Evolutionary conservation across 2,888 invertebrate genomes (phyloP), one percentile per base, ranked within the genome.

Genomic region (Hyposoter dolosus): DNA sequence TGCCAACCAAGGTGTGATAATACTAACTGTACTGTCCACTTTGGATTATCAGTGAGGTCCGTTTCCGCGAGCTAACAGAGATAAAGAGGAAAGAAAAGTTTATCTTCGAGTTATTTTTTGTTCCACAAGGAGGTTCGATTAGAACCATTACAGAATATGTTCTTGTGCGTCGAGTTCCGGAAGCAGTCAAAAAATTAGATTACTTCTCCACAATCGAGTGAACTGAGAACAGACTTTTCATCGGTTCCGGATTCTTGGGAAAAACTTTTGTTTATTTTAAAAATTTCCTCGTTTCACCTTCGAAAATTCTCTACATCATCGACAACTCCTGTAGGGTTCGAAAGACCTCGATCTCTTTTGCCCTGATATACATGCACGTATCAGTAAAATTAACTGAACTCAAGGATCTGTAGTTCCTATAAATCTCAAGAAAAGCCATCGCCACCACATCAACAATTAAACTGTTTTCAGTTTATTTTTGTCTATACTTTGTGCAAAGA

Each of bases 1-100:
- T 75, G 79, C 66, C 75, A 66, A 71, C 75, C 74, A 60, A 56
- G 19, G 65, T 65, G 66, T 28, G 23, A 17, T 68, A 72, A 60
- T 65, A 56, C 79, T 60, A 40, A 69, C 56, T 60, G 19, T 28
- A 69, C 56, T 53, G 56, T 79, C 69, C n/a, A 74, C 53, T 28
- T 17, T 71, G 28, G 17, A 45, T 56, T 78, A 45, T 78, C 63
- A 45, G 82, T 69, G 23, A 71, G 72, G 71, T 56, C 45, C 19
- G 43, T 66, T 82, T 82, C 43, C 65, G 10, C 43, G 28, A 63
- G 32, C 7, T 35, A 53, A 77, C 43, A 32, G n/a, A 28, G 28
- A 68, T 56, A 78, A 32, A 63, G 17, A 56, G 45, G 28, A 17
- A 56, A n/a, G 32, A 35, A 69, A 60, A 75, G 5, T 56, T 6